Conservation (phyloP, 1,140 invertebrate genomes). For the Andricus grossulariae region DNA sequence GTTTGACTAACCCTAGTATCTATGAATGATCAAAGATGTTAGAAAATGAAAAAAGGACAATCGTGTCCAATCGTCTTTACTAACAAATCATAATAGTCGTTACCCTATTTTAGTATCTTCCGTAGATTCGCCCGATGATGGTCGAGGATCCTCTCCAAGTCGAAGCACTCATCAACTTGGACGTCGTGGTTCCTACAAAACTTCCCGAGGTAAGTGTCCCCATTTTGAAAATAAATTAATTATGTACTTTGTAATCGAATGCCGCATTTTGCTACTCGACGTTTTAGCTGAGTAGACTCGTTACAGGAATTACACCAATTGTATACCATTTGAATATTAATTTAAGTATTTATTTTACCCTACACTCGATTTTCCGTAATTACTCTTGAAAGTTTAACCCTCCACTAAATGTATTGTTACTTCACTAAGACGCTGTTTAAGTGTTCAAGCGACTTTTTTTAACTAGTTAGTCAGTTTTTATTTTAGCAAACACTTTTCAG, state of each 20-base stretch:
- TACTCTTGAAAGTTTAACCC: too few species aligned
- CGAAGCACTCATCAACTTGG: constrained; percentile 83
- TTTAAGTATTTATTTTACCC: too few species aligned
- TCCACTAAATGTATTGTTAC: too few species aligned
- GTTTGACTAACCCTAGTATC: too few species aligned
- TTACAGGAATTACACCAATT: too few species aligned
- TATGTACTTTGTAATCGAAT: constrained; percentile 44
- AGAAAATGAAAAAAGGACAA: not conserved
- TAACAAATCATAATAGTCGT: constrained; percentile 67
- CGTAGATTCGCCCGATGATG: constrained; percentile 89
- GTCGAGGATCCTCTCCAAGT: constrained; percentile 83
- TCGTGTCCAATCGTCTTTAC: constrained; percentile 22
- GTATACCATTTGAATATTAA: too few species aligned
- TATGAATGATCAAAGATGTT: too few species aligned
- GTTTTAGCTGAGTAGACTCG: not conserved
- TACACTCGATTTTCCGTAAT: too few species aligned
- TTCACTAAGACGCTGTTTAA: not conserved
- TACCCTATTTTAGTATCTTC: constrained; percentile 76
- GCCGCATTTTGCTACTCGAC: constrained; percentile 37
- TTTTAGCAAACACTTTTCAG: constrained; percentile 45
- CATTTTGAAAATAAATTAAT: constrained; percentile 34
- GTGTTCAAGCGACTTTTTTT: not conserved
- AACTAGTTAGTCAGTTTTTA: constrained; percentile 38
- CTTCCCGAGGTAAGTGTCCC: constrained; percentile 84
- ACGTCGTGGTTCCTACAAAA: constrained; percentile 89